A percentile compares a stretch with the other conserved stretches of the same genome.
Conservation (phyloP, 2,888 invertebrate species). For the Trachelus tabidus region DNA sequence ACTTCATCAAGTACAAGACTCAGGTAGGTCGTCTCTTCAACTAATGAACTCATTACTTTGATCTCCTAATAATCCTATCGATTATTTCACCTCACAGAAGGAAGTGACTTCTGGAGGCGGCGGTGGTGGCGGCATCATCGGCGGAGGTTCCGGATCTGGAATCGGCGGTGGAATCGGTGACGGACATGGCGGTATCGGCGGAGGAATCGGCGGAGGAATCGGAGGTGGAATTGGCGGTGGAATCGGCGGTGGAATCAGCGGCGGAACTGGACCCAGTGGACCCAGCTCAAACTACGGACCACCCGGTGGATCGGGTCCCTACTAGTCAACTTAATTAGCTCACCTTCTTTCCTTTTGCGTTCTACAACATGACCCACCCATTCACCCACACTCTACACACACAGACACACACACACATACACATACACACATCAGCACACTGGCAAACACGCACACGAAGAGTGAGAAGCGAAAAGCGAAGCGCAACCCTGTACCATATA, state of each 20-base stretch:
- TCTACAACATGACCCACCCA: constrained; percentile 23
- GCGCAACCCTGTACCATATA: constrained; percentile 2
- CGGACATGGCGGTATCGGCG: constrained; percentile 40
- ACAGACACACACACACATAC: constrained; percentile 30
- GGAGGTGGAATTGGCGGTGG: constrained; percentile 39
- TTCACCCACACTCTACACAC: constrained; percentile 23
- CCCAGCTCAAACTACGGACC: constrained; percentile 75
- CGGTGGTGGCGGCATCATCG: constrained; percentile 36
- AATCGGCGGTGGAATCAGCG: constrained; percentile 53
- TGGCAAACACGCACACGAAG: constrained; percentile 37
- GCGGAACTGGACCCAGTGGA: constrained; percentile 53
- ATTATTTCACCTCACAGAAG: constrained; percentile 42
- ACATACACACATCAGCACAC: constrained; percentile 31
- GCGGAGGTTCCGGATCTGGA: constrained; percentile 20
- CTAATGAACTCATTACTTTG: background rate
- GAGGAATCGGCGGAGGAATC: constrained; percentile 35
- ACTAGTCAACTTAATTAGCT: constrained; percentile 65
- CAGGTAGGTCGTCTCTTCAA: constrained; percentile 62
- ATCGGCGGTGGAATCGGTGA: constrained; percentile 35
- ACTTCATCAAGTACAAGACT: constrained; percentile 88
- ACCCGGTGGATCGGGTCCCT: constrained; percentile 77
- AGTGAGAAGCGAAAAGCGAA: too few relatives aligned
- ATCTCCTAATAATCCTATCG: background rate
- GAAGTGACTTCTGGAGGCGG: constrained; percentile 43
- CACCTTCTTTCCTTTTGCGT: constrained; percentile 31